Conservation (phyloP, 2,797 vertebrate genomes). For the Myotis pilosus region DNA sequence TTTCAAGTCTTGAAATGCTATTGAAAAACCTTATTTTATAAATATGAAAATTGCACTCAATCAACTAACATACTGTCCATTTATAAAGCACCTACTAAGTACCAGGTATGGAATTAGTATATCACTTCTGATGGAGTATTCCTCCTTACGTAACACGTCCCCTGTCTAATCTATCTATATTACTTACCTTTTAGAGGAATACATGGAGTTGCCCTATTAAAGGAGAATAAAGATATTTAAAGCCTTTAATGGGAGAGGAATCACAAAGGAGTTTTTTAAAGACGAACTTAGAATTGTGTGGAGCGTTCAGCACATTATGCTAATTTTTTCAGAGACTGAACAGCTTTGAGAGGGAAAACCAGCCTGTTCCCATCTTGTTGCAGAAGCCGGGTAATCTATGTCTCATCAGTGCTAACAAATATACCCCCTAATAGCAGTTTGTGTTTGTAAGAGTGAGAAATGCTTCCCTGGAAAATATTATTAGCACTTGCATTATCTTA, state of each 20-base stretch:
- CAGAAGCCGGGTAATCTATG: constrained; percentile 46
- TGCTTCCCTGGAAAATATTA: constrained; percentile 64
- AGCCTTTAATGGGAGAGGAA: constrained; percentile 71
- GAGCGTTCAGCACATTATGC: neutral
- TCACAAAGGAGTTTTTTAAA: constrained; percentile 64
- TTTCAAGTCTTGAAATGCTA: constrained; percentile 76
- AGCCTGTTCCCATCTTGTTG: neutral
- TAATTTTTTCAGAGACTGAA: constrained; percentile 59
- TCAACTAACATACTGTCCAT: constrained; percentile 62
- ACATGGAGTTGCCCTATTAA: constrained; percentile 81
- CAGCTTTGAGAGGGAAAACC: neutral
- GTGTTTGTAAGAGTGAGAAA: constrained; percentile 62
- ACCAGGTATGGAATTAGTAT: constrained; percentile 52
- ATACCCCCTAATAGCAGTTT: constrained; percentile 64
- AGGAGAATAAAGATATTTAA: constrained; percentile 78
- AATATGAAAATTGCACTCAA: constrained; percentile 72
- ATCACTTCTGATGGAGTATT: constrained; percentile 75
- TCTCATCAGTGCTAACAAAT: constrained; percentile 71
- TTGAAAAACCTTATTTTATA: constrained; percentile 75
- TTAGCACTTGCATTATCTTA: constrained; percentile 67
- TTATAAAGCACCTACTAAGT: constrained; percentile 65
- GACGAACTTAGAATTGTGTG: constrained; percentile 54
- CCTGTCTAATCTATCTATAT: constrained; percentile 77
- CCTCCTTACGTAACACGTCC: constrained; percentile 61
- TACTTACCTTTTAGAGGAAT: constrained; percentile 80